These are phyloP conservation scores for Galagoides demidoff DNA, from an alignment of 2,797 vertebrate genomes.

Conservation along the genomic window DNA sequence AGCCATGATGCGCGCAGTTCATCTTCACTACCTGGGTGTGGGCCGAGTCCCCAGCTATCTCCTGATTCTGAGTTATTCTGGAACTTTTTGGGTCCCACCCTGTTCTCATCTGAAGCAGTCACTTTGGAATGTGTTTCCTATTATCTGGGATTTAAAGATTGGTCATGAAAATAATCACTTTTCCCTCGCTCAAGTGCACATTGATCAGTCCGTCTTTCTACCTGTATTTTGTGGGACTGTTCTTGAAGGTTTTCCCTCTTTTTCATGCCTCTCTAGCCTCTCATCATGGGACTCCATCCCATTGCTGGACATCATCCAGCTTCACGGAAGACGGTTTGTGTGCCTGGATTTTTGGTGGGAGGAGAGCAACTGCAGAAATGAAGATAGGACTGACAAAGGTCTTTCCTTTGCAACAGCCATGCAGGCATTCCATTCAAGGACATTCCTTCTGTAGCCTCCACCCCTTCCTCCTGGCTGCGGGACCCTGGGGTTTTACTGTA, in stretches of 20 bases:
- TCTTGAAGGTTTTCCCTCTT: background rate
- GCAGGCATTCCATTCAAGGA: background rate
- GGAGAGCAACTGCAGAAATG: background rate
- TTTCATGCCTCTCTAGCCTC: background rate
- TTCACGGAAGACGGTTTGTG: background rate
- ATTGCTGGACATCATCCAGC: no score
- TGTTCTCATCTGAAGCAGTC: background rate
- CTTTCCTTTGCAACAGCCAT: background rate
- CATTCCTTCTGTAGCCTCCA: background rate
- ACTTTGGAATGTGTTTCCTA: conserved; percentile 20
- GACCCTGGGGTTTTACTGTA: background rate
- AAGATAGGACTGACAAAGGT: background rate
- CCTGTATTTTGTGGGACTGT: background rate
- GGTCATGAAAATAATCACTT: background rate
- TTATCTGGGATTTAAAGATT: background rate
- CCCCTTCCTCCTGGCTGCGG: background rate
- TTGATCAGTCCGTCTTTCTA: background rate
- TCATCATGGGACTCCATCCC: background rate
- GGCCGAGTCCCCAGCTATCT: background rate
- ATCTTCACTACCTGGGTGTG: background rate
- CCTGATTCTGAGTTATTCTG: background rate
- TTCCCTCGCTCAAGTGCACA: no score
- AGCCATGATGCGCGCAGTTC: background rate
- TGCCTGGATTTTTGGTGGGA: background rate
- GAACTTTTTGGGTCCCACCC: background rate